Conservation (phyloP, 1,140 invertebrate species). For the Camponotus floridanus region DNA sequence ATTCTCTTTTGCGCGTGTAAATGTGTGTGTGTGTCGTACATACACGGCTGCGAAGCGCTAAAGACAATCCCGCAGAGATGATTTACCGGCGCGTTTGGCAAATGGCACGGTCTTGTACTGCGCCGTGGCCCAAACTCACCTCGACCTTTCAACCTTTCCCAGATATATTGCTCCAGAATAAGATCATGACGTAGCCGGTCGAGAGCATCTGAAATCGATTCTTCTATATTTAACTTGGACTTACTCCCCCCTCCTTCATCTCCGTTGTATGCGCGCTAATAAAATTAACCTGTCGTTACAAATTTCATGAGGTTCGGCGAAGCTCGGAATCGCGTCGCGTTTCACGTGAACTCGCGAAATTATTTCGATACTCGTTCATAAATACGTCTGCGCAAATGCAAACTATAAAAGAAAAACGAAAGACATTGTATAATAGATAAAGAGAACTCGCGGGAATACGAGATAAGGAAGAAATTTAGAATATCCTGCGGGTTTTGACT, state of each 20-base stretch:
- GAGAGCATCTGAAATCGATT: conserved; percentile 51
- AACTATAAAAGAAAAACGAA: conserved; percentile 11
- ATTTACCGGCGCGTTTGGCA: conserved; percentile 60
- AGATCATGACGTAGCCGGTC: conserved; percentile 49
- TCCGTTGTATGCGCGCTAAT: conserved; percentile 5
- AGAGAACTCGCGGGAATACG: not conserved
- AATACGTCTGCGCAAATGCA: conserved; percentile 35
- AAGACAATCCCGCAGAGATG: conserved; percentile 56
- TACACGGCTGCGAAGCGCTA: conserved; percentile 24
- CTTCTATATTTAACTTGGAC: conserved; percentile 15
- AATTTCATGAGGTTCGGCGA: conserved; percentile 47
- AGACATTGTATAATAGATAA: not conserved
- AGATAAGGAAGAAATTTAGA: conserved; percentile 4
- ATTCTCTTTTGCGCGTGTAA: not conserved
- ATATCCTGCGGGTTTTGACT: not conserved
- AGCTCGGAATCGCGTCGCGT: conserved; percentile 21
- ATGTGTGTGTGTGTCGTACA: too few relatives aligned
- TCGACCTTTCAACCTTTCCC: conserved; percentile 60
- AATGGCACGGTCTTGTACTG: conserved; percentile 60
- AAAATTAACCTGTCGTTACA: conserved; percentile 54
- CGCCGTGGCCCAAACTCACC: conserved; percentile 18
- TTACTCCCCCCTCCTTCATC: not conserved
- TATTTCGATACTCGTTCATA: conserved; percentile 52
- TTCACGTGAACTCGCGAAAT: conserved; percentile 40
- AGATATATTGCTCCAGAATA: conserved; percentile 61